Conservation (phyloP, 2,113 vertebrate genomes). For the Microcebus tavaratra region DNA sequence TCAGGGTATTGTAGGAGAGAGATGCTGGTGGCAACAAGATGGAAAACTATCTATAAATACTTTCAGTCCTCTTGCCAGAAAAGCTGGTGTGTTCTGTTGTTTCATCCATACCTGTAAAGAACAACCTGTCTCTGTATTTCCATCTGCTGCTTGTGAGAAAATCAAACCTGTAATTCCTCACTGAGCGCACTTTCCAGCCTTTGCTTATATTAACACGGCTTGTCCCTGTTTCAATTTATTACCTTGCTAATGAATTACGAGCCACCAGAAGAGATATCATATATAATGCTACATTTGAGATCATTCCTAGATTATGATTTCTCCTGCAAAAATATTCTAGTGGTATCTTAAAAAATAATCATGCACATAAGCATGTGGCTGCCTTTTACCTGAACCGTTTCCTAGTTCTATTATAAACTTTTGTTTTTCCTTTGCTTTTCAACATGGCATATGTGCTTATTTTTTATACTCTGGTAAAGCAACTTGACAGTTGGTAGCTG, state of each 20-base stretch:
- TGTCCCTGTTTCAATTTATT: neutral
- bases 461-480: slow-evolving; percentile 71
- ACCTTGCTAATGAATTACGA: slow-evolving; percentile 20
- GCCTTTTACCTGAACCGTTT: slow-evolving; percentile 70
- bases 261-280: neutral
- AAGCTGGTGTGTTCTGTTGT: slow-evolving; percentile 63
- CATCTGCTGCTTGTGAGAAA: slow-evolving; percentile 68
- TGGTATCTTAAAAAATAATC: slow-evolving; percentile 54
- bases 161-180: slow-evolving; percentile 62
- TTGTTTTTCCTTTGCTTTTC: slow-evolving; percentile 78
- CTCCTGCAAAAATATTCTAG: neutral
- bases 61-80: slow-evolving; percentile 48
- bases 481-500: slow-evolving; percentile 81
- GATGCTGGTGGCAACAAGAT: slow-evolving; percentile 38
- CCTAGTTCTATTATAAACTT: slow-evolving; percentile 73
- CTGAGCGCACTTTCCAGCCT: slow-evolving; percentile 27
- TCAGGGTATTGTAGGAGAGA: neutral
- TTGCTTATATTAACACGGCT: neutral
- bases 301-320: slow-evolving; percentile 18
- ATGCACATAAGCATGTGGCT: slow-evolving; percentile 37
- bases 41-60: slow-evolving; percentile 64
- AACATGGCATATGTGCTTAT: slow-evolving; percentile 75
- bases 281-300: neutral
- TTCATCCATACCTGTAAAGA: slow-evolving; percentile 66
- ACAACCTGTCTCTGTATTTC: slow-evolving; percentile 64